Base-by-base conservation (phyloP, 1,140 invertebrate genomes). In the Drosophila kanapiae region DNA sequence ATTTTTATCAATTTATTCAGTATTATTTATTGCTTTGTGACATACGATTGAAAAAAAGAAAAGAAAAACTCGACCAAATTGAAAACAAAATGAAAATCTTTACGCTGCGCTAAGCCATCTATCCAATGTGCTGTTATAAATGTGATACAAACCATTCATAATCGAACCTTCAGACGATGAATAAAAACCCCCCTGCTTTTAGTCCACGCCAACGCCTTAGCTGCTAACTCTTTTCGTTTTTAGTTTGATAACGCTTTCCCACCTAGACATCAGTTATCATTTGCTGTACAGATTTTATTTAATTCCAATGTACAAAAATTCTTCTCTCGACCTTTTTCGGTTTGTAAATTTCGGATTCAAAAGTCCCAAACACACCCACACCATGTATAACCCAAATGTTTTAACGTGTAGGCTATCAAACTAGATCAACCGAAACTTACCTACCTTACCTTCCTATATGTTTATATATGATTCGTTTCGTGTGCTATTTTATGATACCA, bases 1-100 rank as follows among this genome's bases (percentile, higher is more conserved):
- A 80, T 81, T 84, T 82, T 64, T 31, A 78, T 88, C 69, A 85
- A 84, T 84, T 87, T 68, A 82, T 77, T 84, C 81, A 90, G 84
- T 90, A 90, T 85, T 90, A 84, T 90, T 90, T 75, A 38, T 90
- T 90, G 84, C 81, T 87, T 88, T 80, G 47, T 71, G 65, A 37
- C 48, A 70, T 65, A 67, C 38, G 42, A 48, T 45, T 38, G 11
- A 68, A 23, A 23, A 23, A 23, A 23, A 23, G 5, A 84, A 45
- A 56, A 16, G 47, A 47, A 31, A 43, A 37, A n/a, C 42, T 40
- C 14, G 53, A 40, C 6, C n/a, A 48, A 54, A 76, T 61, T 67
- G 14, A 49, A 59, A 14, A 18, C 43, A 27, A 40, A 76, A 53
- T 14, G 53, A 51, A 61, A 71, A 70, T n/a, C 35, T 2, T 18